Percentiles rank a stretch among this genome's conserved stretches.
Evolutionary conservation across 2,888 invertebrate genomes (phyloP).

Genomic region (Suillia variegata): DNA sequence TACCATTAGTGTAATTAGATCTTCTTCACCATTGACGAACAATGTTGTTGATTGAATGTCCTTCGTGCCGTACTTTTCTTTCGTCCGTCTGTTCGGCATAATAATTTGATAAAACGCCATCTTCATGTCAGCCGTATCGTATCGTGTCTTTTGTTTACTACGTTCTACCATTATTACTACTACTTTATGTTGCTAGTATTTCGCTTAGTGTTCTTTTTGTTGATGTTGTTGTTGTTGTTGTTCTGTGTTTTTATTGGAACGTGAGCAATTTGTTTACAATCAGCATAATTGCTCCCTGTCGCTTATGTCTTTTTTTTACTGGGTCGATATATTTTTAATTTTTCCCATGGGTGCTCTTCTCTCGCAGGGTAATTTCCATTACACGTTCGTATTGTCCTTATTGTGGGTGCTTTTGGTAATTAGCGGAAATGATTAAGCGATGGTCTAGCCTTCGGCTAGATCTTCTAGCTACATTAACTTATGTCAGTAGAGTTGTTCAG

Average conservation of each 20-base stretch:
- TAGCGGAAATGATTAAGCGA: conserved; percentile 54
- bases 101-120: conserved; percentile 30
- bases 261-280: conserved; percentile 60
- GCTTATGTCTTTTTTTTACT: conserved; percentile 8
- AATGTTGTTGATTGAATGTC: conserved; percentile 14
- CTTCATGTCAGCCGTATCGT: conserved; percentile 9
- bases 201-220: conserved; percentile 19
- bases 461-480: conserved; percentile 53
- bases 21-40: conserved; percentile 29
- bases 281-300: conserved; percentile 53
- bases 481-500: too few relatives aligned
- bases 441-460: conserved; percentile 19
- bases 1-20: conserved; percentile 58
- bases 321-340: conserved; percentile 2
- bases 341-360: conserved; percentile 45
- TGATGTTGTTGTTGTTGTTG: neutral
- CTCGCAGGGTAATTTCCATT: conserved; percentile 39
- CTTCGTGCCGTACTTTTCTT: conserved; percentile 10
- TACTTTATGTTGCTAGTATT: conserved; percentile 8
- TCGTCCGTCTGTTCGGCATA: too few relatives aligned
- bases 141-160: conserved; percentile 38
- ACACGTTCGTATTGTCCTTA: conserved; percentile 32
- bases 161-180: conserved; percentile 12
- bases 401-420: conserved; percentile 37
- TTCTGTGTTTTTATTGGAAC: conserved; percentile 34